Evolutionary conservation across 2,888 invertebrate genomes (phyloP), one percentile per base, ranked within the genome.

Genomic region (Papilio elwesi): DNA sequence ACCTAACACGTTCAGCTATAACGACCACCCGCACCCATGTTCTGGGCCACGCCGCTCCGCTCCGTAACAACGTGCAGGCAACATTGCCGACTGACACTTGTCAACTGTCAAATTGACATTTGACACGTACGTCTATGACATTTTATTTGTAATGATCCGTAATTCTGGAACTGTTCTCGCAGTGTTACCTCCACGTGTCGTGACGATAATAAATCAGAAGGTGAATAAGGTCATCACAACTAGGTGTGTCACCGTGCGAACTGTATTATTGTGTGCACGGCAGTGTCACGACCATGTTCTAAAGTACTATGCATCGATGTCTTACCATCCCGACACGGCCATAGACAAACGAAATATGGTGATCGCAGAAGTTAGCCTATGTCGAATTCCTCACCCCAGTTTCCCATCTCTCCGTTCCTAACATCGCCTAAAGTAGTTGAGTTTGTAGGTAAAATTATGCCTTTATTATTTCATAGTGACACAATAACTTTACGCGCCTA

Each of bases 161-260:
- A 65, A 12, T 70, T 26, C 8, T 47, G n/a, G 9, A 16, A n/a
- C 48, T 53, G 8, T 16, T 68, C 70, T 69, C 65, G 65, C 80
- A 83, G 88, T 89, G 88, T 91, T 91, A 91, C 91, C 90, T 87
- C 80, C 87, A 83, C 84, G 87, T 78, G 72, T 55, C 59, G 57
- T 71, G 67, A 78, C 74, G 78, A 79, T 80, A 76, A 80, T 77
- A 79, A 78, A 79, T 76, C 74, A 76, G 87, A 90, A 82, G 81
- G 89, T 88, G 88, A 88, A 89, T 90, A 88, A 86, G 83, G 85
- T 91, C 93, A 93, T 92, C 93, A 93, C 93, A 92, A 91, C 90
- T 90, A 85, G 84, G 88, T 89, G 91, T 91, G 91, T 89, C 91
- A 90, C 90, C 86, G 88, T 88, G 90, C 90, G 84, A 82, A 83